Base-by-base conservation (phyloP, 2,888 invertebrate species). In the Patella depressa region DNA sequence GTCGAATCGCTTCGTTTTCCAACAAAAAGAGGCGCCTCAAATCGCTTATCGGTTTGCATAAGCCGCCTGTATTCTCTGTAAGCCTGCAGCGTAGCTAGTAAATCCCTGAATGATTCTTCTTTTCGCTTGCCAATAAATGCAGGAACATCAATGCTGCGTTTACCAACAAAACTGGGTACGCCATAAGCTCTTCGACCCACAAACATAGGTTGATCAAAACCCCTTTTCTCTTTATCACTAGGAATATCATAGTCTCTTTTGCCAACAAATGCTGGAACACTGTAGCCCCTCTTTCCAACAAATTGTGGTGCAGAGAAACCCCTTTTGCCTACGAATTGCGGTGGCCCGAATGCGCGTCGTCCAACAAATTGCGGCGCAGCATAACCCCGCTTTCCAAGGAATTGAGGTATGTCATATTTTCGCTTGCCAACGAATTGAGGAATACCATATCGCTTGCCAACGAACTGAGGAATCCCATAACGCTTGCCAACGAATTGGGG, bases 361-460 rank as follows among this genome's bases (percentile, higher is more conserved):
- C 72, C 72, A 17, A 71, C 72, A n/a, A 71, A 71, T 53, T n/a
- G n/a, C 3, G 72, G 72, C 11, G 53, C 45, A 71, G 12, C 72
- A 53, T 3, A 65, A 11, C 19, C 65, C 65, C 19, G n/a, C 19
- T 65, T 65, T 53, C 71, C 14, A 15, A 71, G 11, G 34, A 71
- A 71, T 3, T n/a, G 24, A 4, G 72, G 72, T 65, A 24, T 24
- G 19, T 19, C 15, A 11, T n/a, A 34, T 71, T 71, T 34, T n/a
- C 72, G 72, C 72, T 71, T 71, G 72, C 72, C 72, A 34, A 71
- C 72, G 11, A 71, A 71, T 19, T n/a, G n/a, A 12, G 72, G 72
- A 17, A 29, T n/a, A 71, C 45, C 72, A 53, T 65, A 65, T 14
- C 24, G n/a, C 29, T 71, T 71, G n/a, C 72, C 72, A n/a, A 71